Evolutionary conservation across 2,113 vertebrate genomes (phyloP).

Genomic region (Vulpes lagopus): DNA sequence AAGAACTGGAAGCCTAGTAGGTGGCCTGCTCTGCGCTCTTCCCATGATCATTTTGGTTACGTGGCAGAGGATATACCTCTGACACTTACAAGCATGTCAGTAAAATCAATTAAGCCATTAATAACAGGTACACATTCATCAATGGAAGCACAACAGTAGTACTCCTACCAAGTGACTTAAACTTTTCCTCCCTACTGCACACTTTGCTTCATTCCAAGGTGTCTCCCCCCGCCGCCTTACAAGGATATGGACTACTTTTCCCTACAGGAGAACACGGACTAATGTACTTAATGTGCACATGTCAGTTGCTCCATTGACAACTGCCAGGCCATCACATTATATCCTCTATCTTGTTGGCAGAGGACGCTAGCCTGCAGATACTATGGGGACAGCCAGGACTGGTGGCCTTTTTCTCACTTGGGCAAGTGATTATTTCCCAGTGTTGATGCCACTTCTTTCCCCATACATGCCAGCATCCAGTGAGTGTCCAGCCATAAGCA

Average conservation of each 20-base stretch:
- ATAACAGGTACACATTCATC: neutral
- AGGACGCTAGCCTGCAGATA: neutral
- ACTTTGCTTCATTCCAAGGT: neutral
- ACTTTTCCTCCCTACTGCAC: neutral
- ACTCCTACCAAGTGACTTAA: neutral
- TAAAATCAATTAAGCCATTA: neutral
- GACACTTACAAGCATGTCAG: neutral
- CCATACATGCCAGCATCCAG: neutral
- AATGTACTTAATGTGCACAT: neutral
- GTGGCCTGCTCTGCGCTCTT: neutral
- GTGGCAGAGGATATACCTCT: neutral
- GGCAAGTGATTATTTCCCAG: neutral
- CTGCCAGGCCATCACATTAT: neutral
- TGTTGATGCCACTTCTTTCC: neutral
- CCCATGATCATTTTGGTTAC: neutral
- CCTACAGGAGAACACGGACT: neutral
- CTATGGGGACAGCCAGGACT: rapidly evolving
- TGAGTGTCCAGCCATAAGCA: neutral
- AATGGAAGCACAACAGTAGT: neutral
- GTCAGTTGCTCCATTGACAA: neutral
- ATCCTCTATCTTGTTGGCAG: neutral
- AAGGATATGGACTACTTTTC: neutral
- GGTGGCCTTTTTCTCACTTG: neutral
- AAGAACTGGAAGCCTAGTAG: neutral
- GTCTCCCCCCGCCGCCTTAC: neutral